phyloP scores from a whole-genome alignment of 2,888 invertebrate genomes.

The Troglohyphantes excavatus region DNA sequence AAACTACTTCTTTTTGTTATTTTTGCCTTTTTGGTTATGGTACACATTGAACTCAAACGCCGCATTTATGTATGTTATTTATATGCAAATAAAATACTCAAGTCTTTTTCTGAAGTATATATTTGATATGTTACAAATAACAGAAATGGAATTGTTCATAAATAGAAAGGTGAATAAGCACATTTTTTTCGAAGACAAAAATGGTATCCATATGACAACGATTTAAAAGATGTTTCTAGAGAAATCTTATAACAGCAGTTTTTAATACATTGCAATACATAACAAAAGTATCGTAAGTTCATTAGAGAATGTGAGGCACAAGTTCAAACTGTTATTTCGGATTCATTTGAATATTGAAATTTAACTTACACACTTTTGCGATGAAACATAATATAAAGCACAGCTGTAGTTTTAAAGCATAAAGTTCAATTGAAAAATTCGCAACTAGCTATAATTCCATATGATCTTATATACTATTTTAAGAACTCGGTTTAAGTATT shows the following conservation, averaged over 20 bases:
- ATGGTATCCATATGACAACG: slow-evolving; percentile 12
- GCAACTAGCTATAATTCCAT: too few relatives aligned
- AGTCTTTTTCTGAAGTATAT: slow-evolving; percentile 46
- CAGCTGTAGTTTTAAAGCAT: too few relatives aligned
- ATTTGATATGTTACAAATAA: slow-evolving; percentile 71
- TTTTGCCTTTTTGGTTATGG: too few relatives aligned
- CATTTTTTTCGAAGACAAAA: slow-evolving; percentile 48
- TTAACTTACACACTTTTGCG: neutral
- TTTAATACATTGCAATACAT: slow-evolving; percentile 10
- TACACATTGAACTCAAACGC: too few relatives aligned
- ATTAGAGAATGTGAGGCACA: slow-evolving; percentile 45
- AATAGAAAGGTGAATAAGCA: slow-evolving; percentile 51
- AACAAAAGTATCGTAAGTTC: slow-evolving; percentile 49
- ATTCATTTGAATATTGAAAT: slow-evolving; percentile 1
- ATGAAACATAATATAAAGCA: slow-evolving; percentile 1
- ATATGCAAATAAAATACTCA: neutral
- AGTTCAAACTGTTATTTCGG: slow-evolving; percentile 10
- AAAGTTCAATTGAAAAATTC: too few relatives aligned
- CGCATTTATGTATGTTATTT: too few relatives aligned
- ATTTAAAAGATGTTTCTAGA: slow-evolving; percentile 24
- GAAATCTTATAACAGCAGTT: slow-evolving; percentile 24
- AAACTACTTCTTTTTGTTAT: too few relatives aligned
- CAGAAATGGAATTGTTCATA: slow-evolving; percentile 48
- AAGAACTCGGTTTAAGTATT: too few relatives aligned
- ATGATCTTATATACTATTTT: too few relatives aligned